Base-by-base conservation (phyloP, 2,888 invertebrate genomes). In the Galeruca laticollis region DNA sequence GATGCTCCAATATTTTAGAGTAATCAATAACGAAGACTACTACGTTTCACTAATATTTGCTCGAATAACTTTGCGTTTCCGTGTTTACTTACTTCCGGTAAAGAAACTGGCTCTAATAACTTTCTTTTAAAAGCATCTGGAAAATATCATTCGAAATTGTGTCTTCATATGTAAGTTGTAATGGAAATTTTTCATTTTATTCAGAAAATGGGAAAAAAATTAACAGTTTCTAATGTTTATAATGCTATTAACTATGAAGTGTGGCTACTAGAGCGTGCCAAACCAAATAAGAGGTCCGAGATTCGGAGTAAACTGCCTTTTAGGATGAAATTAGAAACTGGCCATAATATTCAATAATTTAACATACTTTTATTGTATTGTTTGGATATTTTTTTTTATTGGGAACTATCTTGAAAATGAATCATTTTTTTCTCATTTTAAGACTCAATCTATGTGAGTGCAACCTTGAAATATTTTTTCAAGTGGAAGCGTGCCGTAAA, bases 41-140 rank as follows among this genome's bases (percentile, higher is more conserved):
- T 75, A 69, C 75, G 76, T 78, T 77, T 76, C 74, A 73, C 78
- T 77, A 76, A 78, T 77, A 78, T 77, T 78, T 79, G 76, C 77
- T 76, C 74, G 73, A 76, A 75, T 78, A 76, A 75, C 73, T 76
- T 74, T 76, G 76, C 75, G 76, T 76, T 77, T 74, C 73, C 74
- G 68, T 77, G 78, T 78, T 78, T 77, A 77, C 77, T 77, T 76
- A 75, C 73, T 70, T 75, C 72, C 56, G 54, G 72, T 70, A 75
- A 72, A 77, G 71, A 71, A 73, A 71, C 57, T 57, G 57, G 65
- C 65, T 59, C 49, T 57, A 57, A 65, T 65, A 65, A 65, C 65
- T 70, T 72, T 73, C 73, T 74, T 76, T 75, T 73, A 75, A 76
- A 74, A 72, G 74, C 73, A 75, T 70, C 75, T 73, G 73, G 69